phyloP scores from a whole-genome alignment of 2,113 vertebrate genomes.

The Glaucomys volans region DNA sequence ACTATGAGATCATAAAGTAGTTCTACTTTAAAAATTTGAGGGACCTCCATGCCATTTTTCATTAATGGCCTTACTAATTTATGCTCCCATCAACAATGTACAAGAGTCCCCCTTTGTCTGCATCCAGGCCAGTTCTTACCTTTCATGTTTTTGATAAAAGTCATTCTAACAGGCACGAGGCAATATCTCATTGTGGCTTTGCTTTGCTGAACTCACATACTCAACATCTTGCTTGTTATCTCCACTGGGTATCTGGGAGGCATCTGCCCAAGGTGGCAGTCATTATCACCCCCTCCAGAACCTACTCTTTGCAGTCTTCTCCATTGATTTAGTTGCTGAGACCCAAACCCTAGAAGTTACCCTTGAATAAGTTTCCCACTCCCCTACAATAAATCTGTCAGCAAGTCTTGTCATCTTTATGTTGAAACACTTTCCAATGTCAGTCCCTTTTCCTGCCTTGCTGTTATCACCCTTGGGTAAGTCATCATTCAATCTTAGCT shows the following conservation, averaged over 20 bases:
- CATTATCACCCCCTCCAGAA: background rate
- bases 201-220: background rate
- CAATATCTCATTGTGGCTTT: background rate
- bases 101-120: background rate
- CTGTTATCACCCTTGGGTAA: background rate
- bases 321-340: background rate
- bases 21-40: background rate
- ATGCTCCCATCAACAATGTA: background rate
- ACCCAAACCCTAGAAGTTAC: background rate
- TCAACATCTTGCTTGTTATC: background rate
- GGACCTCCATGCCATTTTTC: background rate
- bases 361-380: background rate
- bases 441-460: background rate
- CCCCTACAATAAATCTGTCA: background rate
- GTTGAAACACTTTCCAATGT: background rate
- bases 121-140: background rate
- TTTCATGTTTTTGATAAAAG: background rate
- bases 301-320: background rate
- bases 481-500: background rate
- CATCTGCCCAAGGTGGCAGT: background rate
- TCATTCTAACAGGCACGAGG: background rate
- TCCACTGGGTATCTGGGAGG: background rate
- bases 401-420: background rate
- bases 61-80: background rate
- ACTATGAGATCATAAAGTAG: background rate